A percentile compares a stretch with the other conserved stretches of the same genome.
phyloP scores from a whole-genome alignment of 2,888 invertebrate species.

The Brachyptera putata region DNA sequence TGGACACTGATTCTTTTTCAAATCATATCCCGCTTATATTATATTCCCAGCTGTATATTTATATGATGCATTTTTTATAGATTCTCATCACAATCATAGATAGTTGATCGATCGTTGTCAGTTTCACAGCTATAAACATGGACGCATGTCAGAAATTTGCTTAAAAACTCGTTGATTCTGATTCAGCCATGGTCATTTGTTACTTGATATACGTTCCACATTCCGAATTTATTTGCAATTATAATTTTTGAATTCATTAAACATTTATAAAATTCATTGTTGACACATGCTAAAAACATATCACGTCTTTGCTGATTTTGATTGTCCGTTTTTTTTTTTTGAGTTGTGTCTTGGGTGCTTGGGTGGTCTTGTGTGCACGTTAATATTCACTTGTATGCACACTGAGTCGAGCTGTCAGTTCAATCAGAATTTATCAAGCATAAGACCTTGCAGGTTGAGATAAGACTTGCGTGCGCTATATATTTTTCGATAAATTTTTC shows the following conservation, averaged over 20 bases:
- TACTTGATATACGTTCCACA: background rate
- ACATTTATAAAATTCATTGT: conserved; percentile 17
- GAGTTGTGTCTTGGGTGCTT: conserved; percentile 8
- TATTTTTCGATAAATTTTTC: too few relatives aligned
- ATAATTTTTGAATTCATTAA: conserved; percentile 13
- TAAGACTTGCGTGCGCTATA: too few relatives aligned
- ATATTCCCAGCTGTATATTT: too few relatives aligned
- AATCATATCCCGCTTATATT: too few relatives aligned
- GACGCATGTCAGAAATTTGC: conserved; percentile 5
- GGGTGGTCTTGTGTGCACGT: conserved; percentile 22
- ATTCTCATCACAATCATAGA: too few relatives aligned
- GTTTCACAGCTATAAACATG: conserved; percentile 17
- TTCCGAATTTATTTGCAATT: conserved; percentile 17
- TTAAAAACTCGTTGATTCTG: background rate
- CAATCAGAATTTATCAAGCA: too few relatives aligned
- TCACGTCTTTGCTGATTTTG: background rate
- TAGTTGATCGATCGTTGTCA: conserved; percentile 7
- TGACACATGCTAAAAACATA: conserved; percentile 14
- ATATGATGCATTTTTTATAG: too few relatives aligned
- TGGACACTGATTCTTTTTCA: too few relatives aligned
- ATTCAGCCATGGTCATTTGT: background rate
- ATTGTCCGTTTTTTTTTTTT: conserved; percentile 1
- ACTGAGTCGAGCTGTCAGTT: too few relatives aligned
- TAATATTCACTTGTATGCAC: too few relatives aligned
- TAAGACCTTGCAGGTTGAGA: too few relatives aligned